Percentiles rank a stretch among this genome's conserved stretches.
Conservation (phyloP, 2,888 invertebrate genomes). For the Tachystola acroxantha region DNA sequence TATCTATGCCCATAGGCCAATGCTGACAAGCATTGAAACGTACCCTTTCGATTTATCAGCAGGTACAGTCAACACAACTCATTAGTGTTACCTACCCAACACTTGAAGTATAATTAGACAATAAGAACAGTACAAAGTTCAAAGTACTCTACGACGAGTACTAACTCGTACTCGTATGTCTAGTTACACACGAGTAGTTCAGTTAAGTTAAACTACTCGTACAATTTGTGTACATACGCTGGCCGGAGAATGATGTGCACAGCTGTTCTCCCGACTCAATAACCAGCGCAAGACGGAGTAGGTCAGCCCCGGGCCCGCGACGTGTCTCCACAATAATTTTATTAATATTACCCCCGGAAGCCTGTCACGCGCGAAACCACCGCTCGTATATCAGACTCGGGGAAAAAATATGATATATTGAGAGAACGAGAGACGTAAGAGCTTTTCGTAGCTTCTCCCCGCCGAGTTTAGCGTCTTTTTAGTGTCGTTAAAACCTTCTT, state of each 20-base stretch:
- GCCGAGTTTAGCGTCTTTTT: slow-evolving; percentile 60
- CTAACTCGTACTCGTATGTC: too few relatives aligned
- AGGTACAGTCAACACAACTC: too few relatives aligned
- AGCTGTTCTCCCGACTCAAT: slow-evolving; percentile 19
- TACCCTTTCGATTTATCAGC: too few relatives aligned
- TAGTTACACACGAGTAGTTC: too few relatives aligned
- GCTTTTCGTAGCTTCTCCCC: slow-evolving; percentile 57
- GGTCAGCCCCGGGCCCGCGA: slow-evolving; percentile 47
- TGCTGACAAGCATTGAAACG: too few relatives aligned
- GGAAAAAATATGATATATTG: slow-evolving; percentile 76
- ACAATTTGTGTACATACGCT: too few relatives aligned
- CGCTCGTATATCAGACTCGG: slow-evolving; percentile 62
- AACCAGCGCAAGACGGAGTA: slow-evolving; percentile 29
- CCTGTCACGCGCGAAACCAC: slow-evolving; percentile 71
- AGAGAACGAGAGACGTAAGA: slow-evolving; percentile 68
- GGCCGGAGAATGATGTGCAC: slow-evolving; percentile 27
- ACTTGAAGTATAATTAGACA: too few relatives aligned
- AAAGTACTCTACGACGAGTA: too few relatives aligned
- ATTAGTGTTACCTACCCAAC: too few relatives aligned
- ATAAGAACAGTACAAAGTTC: too few relatives aligned
- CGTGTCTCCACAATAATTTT: slow-evolving; percentile 76
- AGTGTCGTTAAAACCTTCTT: slow-evolving; percentile 45
- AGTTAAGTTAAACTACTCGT: too few relatives aligned
- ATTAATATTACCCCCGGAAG: slow-evolving; percentile 74
- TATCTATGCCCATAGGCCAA: too few relatives aligned